Base-by-base conservation (phyloP, 2,113 vertebrate genomes). In the Alouatta palliata region DNA sequence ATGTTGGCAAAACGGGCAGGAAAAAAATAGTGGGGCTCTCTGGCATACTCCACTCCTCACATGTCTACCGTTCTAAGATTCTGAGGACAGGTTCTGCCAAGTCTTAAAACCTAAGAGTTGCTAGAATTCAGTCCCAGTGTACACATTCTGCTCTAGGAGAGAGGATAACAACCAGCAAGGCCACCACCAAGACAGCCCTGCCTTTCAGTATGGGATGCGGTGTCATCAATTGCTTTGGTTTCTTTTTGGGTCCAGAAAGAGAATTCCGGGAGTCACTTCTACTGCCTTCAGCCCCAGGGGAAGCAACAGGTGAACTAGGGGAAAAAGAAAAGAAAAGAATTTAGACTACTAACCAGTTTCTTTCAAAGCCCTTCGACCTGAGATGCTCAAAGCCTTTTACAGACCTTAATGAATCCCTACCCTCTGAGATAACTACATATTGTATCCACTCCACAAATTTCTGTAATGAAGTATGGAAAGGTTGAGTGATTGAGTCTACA, bases 161-260 rank as follows among this genome's bases (percentile, higher is more conserved):
- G n/a, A 85, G 75, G 81, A 56, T 7, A 37, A 87, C 75, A 54
- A 91, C 10, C 43, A 61, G 56, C 66, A 81, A 64, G 12, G 4
- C 35, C 43, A 66, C 35, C 49, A 40, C 2, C 30, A 9, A 35
- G 87, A 94, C 54, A 58, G 77, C 93, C 98, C 96, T 99, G 99
- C 99, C 99, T 98, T 98, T 99, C 93, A 99, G 87, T 90, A 99
- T 97, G 43, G 99, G 99, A 98, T 99, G 99, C 35, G 97, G 85
- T 87, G 97, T 92, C 8, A 93, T 97, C 89, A 96, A 92, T 56
- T 14, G 94, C 66, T 91, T 98, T 45, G 91, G 83, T 17, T 47
- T 94, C 93, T 79, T 98, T 80, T 40, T 98, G 90, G 86, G 40
- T 83, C 86, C 91, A 89, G 96, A 94, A 58, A 92, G 79, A 76